Base-by-base conservation (phyloP, 2,797 vertebrate genomes). In the Diplodus sargus region DNA sequence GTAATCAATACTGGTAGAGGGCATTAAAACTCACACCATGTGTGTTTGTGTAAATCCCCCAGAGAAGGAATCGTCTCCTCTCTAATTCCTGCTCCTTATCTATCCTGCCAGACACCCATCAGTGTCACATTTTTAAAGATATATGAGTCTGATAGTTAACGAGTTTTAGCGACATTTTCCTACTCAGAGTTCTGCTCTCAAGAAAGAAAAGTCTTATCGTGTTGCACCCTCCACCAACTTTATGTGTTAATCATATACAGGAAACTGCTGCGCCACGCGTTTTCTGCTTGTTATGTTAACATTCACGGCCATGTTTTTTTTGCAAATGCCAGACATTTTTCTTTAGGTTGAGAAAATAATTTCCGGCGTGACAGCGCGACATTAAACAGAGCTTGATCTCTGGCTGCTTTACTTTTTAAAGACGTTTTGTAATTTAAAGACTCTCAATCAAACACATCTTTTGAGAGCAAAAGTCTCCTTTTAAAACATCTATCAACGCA, bases 1-100 rank as follows among this genome's bases (percentile, higher is more conserved):
- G 70, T 90, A 67, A 93, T 93, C 91, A 79, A 93, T 93, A 90
- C 74, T 69, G 79, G 65, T 89, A 72, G 87, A 91, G 91, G 90
- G 81, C 85, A 84, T 87, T 87, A 84, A 92, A 89, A 88, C 78
- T 66, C 47, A 16, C 71, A 30, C 13, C 13, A 14, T 45, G 60
- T 71, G 82, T 88, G 79, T 88, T 75, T 83, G 86, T 89, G 80
- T 73, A 81, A 85, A 86, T 87, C 86, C 68, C 68, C 59, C 28
- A 72, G 30, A 67, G 64, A 77, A 22, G 54, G 74, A 83, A 80
- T 71, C 60, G 48, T 74, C 78, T 78, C 39, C 65, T 60, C 70
- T 70, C 79, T 76, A 85, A 90, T 89, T 87, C 86, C 85, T 67
- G 76, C 79, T 64, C 79, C 91, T 93, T 93, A 93, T 93, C 92